Conservation (phyloP, 1,140 invertebrate genomes). For the Papilio polytes region DNA sequence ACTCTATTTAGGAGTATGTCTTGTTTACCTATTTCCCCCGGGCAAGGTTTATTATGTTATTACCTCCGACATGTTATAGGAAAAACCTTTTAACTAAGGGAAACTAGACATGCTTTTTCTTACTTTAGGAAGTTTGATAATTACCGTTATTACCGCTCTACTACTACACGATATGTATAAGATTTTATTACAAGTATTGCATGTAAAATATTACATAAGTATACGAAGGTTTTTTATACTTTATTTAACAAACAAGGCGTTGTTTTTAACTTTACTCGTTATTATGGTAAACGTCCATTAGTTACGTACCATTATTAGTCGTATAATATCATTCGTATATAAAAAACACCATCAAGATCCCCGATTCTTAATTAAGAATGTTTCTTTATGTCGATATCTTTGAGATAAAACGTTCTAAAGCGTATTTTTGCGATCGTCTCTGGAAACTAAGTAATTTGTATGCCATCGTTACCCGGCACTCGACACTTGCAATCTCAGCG, state of each 20-base stretch:
- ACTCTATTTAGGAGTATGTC: slow-evolving; percentile 28
- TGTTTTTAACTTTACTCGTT: slow-evolving; percentile 10
- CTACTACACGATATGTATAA: not conserved
- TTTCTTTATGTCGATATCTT: slow-evolving; percentile 28
- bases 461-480: slow-evolving; percentile 64
- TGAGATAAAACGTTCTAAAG: slow-evolving; percentile 30
- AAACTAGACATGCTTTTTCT: not conserved
- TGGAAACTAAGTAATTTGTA: slow-evolving; percentile 48
- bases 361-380: slow-evolving; percentile 35
- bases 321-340: slow-evolving; percentile 23
- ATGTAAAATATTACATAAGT: not conserved
- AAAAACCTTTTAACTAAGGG: slow-evolving; percentile 36
- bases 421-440: slow-evolving; percentile 31
- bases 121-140: not conserved
- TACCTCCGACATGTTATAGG: slow-evolving; percentile 34
- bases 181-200: not conserved
- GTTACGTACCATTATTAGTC: slow-evolving; percentile 17
- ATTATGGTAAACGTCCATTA: slow-evolving; percentile 18
- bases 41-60: slow-evolving; percentile 38
- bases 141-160: not conserved
- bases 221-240: not conserved
- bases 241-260: slow-evolving; percentile 5
- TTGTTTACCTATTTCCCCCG: slow-evolving; percentile 30
- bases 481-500: slow-evolving; percentile 72
- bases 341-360: slow-evolving; percentile 34